Base-by-base conservation (phyloP, 2,113 vertebrate species). In the Eupsittula cactorum region DNA sequence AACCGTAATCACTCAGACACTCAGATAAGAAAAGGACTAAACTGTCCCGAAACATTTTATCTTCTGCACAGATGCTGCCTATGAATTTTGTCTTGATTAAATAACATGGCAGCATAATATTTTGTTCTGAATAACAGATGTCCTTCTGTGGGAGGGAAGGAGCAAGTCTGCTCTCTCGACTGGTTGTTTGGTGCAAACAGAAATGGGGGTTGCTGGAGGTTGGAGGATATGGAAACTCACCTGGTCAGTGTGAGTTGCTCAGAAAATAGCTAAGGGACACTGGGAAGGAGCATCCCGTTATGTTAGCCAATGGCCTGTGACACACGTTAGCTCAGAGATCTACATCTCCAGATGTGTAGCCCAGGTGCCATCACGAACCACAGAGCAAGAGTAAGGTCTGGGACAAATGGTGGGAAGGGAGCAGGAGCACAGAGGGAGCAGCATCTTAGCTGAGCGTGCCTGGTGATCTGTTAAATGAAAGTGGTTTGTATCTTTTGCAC, bases 11-110 rank as follows among this genome's bases (percentile, higher is more conserved):
- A 41, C 39, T 41, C 82, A 90, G 92, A 95, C 88, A 37, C 33
- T 44, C 82, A 88, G 93, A 95, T 96, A 94, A 95, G 95, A 88
- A 88, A 86, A 92, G 95, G 95, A 95, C 93, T 97, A 88, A 96
- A 93, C 95, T 94, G 94, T 96, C 95, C 90, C 35, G 0, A 94
- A 96, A 96, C 95, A 96, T 82, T 78, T 96, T 44, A 92, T 96
- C 95, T 95, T 82, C 77, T n/a, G 86, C 88, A 92, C 92, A 96
- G 92, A 96, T 92, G 88, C 92, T 96, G 92, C 95, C 93, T 81
- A 93, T 96, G 95, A 90, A 95, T 95, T 95, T 88, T 92, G 82
- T 78, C 95, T 86, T 78, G 90, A 94, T 96, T 96, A 93, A 97
- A 93, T 86, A 81, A 92, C 57, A 37, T 0, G 0, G 57, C 80